Conservation (phyloP, 2,797 vertebrate genomes). For the Sylvia borin region DNA sequence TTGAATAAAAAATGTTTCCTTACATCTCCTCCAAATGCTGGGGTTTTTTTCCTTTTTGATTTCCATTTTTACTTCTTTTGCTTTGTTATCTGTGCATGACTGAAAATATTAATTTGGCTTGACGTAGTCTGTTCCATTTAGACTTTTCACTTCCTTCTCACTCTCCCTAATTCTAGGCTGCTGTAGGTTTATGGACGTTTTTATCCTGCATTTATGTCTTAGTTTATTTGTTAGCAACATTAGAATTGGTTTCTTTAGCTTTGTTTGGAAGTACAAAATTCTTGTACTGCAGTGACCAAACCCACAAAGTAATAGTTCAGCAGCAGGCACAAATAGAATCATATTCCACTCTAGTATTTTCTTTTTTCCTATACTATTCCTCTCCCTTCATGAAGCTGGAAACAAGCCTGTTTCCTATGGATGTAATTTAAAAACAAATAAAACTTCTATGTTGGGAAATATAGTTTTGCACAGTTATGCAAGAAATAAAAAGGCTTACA, state of each 20-base stretch:
- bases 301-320: constrained; percentile 43
- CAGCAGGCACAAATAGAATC: constrained; percentile 21
- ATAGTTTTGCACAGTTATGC: neutral
- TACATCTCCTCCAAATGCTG: neutral
- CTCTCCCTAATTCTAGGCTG: constrained; percentile 41
- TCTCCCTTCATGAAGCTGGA: neutral
- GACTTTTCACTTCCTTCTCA: constrained; percentile 32
- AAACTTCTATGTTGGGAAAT: constrained; percentile 41
- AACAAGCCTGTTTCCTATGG: constrained; percentile 35
- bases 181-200: neutral
- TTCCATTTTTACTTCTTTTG: constrained; percentile 36
- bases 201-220: constrained; percentile 35
- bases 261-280: constrained; percentile 36
- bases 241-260: constrained; percentile 47
- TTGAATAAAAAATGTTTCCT: constrained; percentile 45
- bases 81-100: constrained; percentile 22
- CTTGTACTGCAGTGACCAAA: constrained; percentile 32
- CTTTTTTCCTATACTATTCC: neutral
- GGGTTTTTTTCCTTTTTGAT: constrained; percentile 13
- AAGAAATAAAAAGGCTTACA: neutral
- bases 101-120: constrained; percentile 63
- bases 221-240: constrained; percentile 45
- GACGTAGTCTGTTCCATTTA: constrained; percentile 6
- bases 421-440: constrained; percentile 48
- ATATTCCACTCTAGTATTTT: constrained; percentile 14